Conservation (phyloP, 2,888 invertebrate species). For the Metallyticus violacea region DNA sequence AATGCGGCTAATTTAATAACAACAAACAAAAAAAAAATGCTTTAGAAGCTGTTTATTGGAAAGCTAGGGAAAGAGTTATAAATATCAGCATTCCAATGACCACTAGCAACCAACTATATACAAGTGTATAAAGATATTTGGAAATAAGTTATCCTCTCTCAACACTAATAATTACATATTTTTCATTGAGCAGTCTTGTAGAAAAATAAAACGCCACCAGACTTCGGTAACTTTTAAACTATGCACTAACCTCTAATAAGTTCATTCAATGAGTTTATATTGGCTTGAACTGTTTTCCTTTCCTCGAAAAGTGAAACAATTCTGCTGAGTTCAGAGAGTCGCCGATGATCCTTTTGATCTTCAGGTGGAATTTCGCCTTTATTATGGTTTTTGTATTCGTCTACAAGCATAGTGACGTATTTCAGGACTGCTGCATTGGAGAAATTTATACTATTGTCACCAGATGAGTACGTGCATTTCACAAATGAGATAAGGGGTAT, state of each 20-base stretch:
- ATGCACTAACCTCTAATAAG: conserved; percentile 50
- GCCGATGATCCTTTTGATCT: conserved; percentile 42
- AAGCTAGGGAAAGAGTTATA: too few relatives aligned
- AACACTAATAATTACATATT: too few relatives aligned
- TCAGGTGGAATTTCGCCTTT: conserved; percentile 46
- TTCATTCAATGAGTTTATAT: conserved; percentile 61
- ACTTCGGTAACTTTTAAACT: too few relatives aligned
- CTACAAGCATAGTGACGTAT: conserved; percentile 53
- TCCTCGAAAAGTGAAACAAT: conserved; percentile 58
- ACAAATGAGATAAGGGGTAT: background rate
- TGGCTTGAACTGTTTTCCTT: conserved; percentile 56
- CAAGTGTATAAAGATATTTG: too few relatives aligned
- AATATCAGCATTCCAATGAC: too few relatives aligned
- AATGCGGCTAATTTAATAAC: too few relatives aligned
- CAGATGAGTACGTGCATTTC: background rate
- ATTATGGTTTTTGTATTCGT: conserved; percentile 50
- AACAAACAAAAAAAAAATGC: too few relatives aligned
- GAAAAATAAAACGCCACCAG: too few relatives aligned
- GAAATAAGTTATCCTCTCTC: too few relatives aligned
- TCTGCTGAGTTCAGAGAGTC: conserved; percentile 52
- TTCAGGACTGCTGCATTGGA: conserved; percentile 48
- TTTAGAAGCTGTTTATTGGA: too few relatives aligned
- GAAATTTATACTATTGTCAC: background rate
- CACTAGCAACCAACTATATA: too few relatives aligned
- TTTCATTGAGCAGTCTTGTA: too few relatives aligned